A percentile compares a stretch with the other conserved stretches of the same genome.
Conservation (phyloP, 2,113 vertebrate genomes). For the Ictalurus furcatus region DNA sequence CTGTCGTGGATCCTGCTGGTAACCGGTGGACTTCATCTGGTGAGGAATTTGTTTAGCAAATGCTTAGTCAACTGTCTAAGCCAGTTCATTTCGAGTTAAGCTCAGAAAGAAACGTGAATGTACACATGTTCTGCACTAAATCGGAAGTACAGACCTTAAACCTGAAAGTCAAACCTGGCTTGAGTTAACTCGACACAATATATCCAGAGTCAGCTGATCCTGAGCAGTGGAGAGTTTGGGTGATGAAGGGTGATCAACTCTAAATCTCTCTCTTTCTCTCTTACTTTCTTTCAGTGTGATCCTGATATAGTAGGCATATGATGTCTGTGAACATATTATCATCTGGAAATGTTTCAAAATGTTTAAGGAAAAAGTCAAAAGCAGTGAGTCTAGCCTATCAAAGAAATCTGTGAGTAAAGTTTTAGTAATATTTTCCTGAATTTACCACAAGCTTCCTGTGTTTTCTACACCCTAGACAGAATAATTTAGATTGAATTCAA, state of each 20-base stretch:
- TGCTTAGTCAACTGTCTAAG: neutral
- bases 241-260: neutral
- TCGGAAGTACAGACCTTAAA: neutral
- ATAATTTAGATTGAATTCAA: neutral
- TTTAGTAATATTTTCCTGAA: neutral
- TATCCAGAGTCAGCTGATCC: neutral
- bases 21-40: conserved; percentile 81
- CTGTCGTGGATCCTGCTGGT: conserved; percentile 86
- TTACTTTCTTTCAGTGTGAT: neutral
- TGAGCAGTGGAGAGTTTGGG: neutral
- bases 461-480: neutral
- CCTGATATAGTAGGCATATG: neutral
- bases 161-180: neutral
- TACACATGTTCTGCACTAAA: neutral
- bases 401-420: neutral
- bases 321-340: neutral
- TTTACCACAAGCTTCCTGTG: neutral
- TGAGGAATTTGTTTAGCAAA: conserved; percentile 66
- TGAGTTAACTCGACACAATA: neutral
- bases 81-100: neutral
- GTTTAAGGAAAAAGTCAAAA: neutral
- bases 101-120: neutral
- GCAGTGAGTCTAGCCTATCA: no score
- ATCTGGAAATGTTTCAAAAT: neutral
- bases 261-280: neutral